A percentile compares a stretch with the other conserved stretches of the same genome.
phyloP scores from a whole-genome alignment of 1,140 invertebrate species.

The Aphelenchoides besseyi region DNA sequence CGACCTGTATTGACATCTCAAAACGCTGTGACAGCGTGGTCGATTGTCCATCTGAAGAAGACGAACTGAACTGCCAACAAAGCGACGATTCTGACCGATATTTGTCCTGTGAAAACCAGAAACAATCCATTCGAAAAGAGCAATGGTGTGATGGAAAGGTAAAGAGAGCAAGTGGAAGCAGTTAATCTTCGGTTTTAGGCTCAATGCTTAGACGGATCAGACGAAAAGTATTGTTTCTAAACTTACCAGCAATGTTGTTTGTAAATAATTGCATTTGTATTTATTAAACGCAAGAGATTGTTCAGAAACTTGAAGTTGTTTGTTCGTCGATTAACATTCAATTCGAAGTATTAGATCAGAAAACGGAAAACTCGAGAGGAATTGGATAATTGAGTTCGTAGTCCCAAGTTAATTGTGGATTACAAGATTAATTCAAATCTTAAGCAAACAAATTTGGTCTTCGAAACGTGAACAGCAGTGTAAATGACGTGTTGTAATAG shows the following conservation, averaged over 20 bases:
- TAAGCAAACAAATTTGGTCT: no score
- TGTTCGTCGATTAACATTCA: not conserved
- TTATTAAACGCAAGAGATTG: not conserved
- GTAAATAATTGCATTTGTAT: not conserved
- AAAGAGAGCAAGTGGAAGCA: not conserved
- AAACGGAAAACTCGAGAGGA: not conserved
- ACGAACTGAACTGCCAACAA: constrained; percentile 29
- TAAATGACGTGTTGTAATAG: not conserved
- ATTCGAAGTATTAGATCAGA: not conserved
- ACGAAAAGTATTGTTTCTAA: constrained; percentile 41
- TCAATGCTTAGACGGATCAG: constrained; percentile 33
- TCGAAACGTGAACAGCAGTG: not conserved
- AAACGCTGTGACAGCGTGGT: constrained; percentile 28
- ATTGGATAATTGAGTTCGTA: not conserved
- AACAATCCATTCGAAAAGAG: constrained; percentile 34
- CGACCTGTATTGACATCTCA: constrained; percentile 26
- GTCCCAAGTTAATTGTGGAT: no score
- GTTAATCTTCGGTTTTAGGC: not conserved
- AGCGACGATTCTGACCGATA: constrained; percentile 23
- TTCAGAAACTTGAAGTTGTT: not conserved
- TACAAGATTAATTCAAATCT: no score
- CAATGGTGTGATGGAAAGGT: constrained; percentile 38
- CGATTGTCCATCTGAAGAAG: constrained; percentile 36
- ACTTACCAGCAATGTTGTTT: not conserved
- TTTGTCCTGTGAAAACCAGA: constrained; percentile 38